phyloP scores from a whole-genome alignment of 2,888 invertebrate genomes.

The Acronicta alni region DNA sequence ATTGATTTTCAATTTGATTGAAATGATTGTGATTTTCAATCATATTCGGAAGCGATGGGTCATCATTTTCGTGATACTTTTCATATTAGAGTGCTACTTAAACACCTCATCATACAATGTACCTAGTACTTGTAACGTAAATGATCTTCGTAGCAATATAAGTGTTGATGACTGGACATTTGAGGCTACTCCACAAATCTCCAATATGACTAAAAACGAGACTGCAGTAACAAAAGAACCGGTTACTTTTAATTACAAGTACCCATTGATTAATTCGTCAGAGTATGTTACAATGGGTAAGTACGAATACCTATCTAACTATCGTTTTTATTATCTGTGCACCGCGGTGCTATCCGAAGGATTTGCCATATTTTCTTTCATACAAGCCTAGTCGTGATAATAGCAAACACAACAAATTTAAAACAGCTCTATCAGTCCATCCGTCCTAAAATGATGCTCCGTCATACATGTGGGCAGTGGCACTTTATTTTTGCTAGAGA shows the following conservation, averaged over 20 bases:
- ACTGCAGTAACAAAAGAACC: neutral
- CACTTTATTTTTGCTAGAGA: no score
- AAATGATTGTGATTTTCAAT: neutral
- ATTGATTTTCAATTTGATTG: no score
- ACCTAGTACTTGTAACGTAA: neutral
- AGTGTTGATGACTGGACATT: neutral
- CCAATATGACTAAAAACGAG: neutral
- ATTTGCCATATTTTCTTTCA: no score
- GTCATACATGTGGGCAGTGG: no score
- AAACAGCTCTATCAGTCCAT: no score
- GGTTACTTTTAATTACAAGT: constrained; percentile 4
- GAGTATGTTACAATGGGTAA: constrained; percentile 26
- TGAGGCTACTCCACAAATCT: neutral
- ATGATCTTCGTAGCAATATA: neutral
- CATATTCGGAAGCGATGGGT: constrained; percentile 5
- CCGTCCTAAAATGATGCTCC: no score
- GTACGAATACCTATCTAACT: no score
- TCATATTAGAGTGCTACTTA: constrained; percentile 16
- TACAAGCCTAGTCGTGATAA: no score
- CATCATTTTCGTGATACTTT: constrained; percentile 4
- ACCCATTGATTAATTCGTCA: constrained; percentile 2
- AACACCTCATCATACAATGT: neutral
- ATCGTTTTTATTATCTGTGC: no score
- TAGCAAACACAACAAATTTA: no score
- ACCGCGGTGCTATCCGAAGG: no score